phyloP scores from a whole-genome alignment of 2,113 vertebrate genomes.

The Phycodurus eques region DNA sequence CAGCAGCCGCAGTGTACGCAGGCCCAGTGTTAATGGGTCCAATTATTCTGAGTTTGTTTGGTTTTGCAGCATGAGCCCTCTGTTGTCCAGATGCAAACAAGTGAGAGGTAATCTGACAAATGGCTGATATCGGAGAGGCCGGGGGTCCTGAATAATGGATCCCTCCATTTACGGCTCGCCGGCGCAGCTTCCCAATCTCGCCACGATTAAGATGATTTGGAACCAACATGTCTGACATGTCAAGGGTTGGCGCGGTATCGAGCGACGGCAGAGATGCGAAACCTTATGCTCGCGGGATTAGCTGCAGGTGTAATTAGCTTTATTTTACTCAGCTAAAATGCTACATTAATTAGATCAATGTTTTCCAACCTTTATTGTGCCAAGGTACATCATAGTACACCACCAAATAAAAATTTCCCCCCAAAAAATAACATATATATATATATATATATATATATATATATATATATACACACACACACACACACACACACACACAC shows the following conservation, averaged over 20 bases:
- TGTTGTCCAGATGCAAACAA: constrained; percentile 48
- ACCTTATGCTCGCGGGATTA: not conserved
- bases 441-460: too few species aligned
- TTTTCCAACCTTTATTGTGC: too few species aligned
- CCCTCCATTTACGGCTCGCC: constrained; percentile 41
- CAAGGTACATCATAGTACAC: too few species aligned
- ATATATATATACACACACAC: too few species aligned
- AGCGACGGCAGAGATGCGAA: constrained; percentile 1
- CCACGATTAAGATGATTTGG: constrained; percentile 39
- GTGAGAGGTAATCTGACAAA: constrained; percentile 68
- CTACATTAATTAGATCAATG: too few species aligned
- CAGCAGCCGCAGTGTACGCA: not conserved
- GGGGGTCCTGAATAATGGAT: constrained; percentile 64
- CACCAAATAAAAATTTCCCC: too few species aligned
- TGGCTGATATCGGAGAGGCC: constrained; percentile 52
- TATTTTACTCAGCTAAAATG: too few species aligned
- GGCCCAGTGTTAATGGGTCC: constrained; percentile 25
- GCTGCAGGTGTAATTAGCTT: too few species aligned
- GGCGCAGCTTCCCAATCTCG: constrained; percentile 28
- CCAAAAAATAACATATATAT: too few species aligned
- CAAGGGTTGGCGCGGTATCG: constrained; percentile 33
- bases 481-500: too few species aligned
- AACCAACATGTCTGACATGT: constrained; percentile 29
- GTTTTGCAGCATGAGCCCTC: constrained; percentile 24
- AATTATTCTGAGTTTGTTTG: constrained; percentile 21